Conservation (phyloP, 2,113 vertebrate genomes). For the Camelus dromedarius region DNA sequence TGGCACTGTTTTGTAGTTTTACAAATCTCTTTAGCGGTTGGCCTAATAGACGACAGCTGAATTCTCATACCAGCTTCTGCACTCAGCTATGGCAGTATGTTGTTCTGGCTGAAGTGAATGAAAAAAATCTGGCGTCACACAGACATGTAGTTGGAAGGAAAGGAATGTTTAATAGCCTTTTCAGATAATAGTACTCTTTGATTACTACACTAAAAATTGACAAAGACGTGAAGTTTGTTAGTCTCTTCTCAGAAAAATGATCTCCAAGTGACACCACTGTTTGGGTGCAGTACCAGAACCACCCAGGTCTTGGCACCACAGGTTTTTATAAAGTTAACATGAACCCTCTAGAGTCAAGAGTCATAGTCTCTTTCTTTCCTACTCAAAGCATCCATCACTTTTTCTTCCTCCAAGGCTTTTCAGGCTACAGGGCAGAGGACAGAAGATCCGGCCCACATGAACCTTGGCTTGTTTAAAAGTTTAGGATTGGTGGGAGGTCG, state of each 20-base stretch:
- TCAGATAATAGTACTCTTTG: not conserved
- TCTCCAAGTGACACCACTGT: not conserved
- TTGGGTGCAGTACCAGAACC: not conserved
- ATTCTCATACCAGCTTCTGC: not conserved
- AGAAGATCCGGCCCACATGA: no score
- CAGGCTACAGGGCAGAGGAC: not conserved
- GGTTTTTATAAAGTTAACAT: not conserved
- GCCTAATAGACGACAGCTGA: not conserved
- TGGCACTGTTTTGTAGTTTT: not conserved
- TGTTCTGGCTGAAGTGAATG: not conserved
- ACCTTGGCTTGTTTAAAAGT: not conserved
- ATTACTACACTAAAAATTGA: not conserved
- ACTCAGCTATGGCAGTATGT: not conserved
- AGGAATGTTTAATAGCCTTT: not conserved
- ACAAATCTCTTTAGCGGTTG: not conserved
- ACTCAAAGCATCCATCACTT: not conserved
- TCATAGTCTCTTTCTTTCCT: not conserved
- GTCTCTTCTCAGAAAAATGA: constrained; percentile 42
- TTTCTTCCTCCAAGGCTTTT: not conserved
- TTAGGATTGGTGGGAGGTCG: not conserved
- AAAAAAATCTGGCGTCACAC: not conserved
- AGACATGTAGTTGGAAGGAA: not conserved
- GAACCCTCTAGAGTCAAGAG: not conserved
- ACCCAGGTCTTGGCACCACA: not conserved
- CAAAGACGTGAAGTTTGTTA: not conserved